Percentiles rank a stretch among this genome's conserved stretches.
Conservation (phyloP, 2,888 invertebrate genomes). For the Tinea pellionella region DNA sequence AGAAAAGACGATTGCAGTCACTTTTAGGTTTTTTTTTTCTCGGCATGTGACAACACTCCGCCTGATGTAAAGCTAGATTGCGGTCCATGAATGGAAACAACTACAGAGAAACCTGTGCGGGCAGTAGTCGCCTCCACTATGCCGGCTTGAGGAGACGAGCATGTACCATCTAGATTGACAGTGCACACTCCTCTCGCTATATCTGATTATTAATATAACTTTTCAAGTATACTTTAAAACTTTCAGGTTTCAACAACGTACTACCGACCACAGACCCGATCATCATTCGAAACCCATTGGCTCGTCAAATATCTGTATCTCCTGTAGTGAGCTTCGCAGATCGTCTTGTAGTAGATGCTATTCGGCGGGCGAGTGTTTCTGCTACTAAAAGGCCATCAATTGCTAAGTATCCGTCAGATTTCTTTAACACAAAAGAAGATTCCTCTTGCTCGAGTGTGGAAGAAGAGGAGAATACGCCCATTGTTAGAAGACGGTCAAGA, state of each 20-base stretch:
- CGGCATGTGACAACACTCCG: no score
- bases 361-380: constrained; percentile 44
- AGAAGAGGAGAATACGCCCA: constrained; percentile 32
- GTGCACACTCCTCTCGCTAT: no score
- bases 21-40: no score
- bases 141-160: no score
- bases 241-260: background rate
- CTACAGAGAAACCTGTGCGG: no score
- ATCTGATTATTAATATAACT: no score
- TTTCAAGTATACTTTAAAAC: no score
- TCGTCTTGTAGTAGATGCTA: constrained; percentile 51
- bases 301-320: constrained; percentile 22
- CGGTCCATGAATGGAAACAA: no score
- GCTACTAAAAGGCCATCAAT: constrained; percentile 40
- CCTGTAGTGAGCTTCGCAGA: constrained; percentile 44
- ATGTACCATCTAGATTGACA: no score
- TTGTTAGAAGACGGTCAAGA: background rate
- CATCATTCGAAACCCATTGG: constrained; percentile 5
- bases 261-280: constrained; percentile 1
- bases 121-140: no score
- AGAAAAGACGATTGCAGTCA: no score
- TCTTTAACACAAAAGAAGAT: constrained; percentile 42
- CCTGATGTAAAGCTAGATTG: no score
- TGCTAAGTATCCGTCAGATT: constrained; percentile 53
- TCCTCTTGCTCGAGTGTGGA: constrained; percentile 40